These are phyloP conservation scores for Tupaia tana DNA, from an alignment of 2,113 vertebrate genomes.

Conservation along the genomic window DNA sequence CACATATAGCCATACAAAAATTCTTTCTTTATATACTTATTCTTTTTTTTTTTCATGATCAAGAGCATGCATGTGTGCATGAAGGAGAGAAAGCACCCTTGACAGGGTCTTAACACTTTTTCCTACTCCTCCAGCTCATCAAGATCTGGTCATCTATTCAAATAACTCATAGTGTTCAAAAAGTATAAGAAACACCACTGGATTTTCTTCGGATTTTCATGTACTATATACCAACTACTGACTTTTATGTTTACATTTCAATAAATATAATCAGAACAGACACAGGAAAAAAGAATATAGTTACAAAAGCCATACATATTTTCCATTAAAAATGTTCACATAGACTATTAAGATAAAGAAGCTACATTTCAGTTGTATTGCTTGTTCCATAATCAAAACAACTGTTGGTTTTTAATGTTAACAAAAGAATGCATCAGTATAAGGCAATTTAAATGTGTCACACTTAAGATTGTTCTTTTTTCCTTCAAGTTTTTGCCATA, in stretches of 20 bases:
- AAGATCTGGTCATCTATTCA: constrained; percentile 14
- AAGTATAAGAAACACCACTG: not conserved
- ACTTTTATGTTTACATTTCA: constrained; percentile 40
- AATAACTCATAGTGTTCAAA: constrained; percentile 17
- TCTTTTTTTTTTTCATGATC: too few relatives aligned
- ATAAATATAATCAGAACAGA: constrained; percentile 40
- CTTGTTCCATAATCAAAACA: not conserved
- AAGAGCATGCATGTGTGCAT: too few relatives aligned
- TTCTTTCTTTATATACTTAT: too few relatives aligned
- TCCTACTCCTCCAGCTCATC: not conserved
- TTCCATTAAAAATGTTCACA: constrained; percentile 3
- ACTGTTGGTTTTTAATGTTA: not conserved
- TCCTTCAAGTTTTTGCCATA: too few relatives aligned
- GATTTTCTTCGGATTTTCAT: constrained; percentile 17
- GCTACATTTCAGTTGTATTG: not conserved
- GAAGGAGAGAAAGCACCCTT: too few relatives aligned
- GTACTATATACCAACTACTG: not conserved
- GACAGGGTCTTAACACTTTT: too few relatives aligned
- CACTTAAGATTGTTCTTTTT: not conserved
- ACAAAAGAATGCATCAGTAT: not conserved
- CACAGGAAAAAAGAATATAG: constrained; percentile 13
- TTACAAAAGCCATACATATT: not conserved
- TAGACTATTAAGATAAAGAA: not conserved
- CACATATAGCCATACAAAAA: too few relatives aligned
- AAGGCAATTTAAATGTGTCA: not conserved